Base-by-base conservation (phyloP, 2,113 vertebrate species). In the Sprattus sprattus region DNA sequence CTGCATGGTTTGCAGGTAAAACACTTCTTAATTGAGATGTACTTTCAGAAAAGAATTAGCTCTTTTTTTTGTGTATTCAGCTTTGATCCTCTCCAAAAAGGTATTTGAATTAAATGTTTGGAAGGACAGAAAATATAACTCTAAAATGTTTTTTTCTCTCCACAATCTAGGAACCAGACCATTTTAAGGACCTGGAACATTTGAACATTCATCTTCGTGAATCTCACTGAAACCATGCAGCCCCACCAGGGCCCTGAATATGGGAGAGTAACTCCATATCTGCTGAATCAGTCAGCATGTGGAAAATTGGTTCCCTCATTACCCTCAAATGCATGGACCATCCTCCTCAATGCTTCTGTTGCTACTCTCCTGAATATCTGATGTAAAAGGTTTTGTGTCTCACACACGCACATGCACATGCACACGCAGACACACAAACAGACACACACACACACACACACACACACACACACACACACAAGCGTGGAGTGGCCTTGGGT, bases 381-480 rank as follows among this genome's bases (percentile, higher is more conserved):
- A 10, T 13, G 8, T 25, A 28, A 71, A 71, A 6, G 11, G 25
- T 6, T 32, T 25, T 71, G 25, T 71, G 25, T 28, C 64, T 71
- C 10, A 25, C 11, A 32, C 60, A 25, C 22, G 10, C 22, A 25
- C 60, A 64, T 4, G 25, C n/a, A 67, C 60, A 64, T 22, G 25
- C 60, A 25, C 60, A 67, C 22, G 25, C 22, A 25, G 7, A 67
- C 60, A 64, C 20, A 64, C 57, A 64, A 0, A 64, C 57, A 64
- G 2, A 67, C n/a, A 28, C 64, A 67, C n/a, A 28, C 64, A 67
- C n/a, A 25, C 64, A 67, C n/a, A 32, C 25, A 71, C 64, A 32
- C 64, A 28, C 64, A 32, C 64, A 71, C 25, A 71, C 64, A 71
- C 64, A 71, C 64, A 71, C 64, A 71, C 64, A 71, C 64, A 71